These are phyloP conservation scores for Rhimphoctona megacephalus DNA, from an alignment of 2,888 invertebrate species.

Conservation along the genomic window DNA sequence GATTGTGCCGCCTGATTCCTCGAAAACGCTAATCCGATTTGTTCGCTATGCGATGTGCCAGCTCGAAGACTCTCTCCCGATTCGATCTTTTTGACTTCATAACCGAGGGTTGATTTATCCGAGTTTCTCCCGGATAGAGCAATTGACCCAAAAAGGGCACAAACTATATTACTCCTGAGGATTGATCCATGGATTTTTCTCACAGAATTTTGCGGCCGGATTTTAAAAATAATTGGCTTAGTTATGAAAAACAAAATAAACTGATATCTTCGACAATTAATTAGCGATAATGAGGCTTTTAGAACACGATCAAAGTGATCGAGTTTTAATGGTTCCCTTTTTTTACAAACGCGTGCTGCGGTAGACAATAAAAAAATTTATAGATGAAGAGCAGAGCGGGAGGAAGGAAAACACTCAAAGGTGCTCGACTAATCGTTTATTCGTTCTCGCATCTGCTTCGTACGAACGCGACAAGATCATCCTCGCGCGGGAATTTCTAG, in stretches of 20 bases:
- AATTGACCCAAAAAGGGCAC: not conserved
- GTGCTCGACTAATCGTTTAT: slow-evolving; percentile 67
- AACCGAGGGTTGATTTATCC: slow-evolving; percentile 68
- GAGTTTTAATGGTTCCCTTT: not conserved
- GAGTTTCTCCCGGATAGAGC: not conserved
- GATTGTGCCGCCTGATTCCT: slow-evolving; percentile 56
- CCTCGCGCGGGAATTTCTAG: slow-evolving; percentile 41
- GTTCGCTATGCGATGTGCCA: slow-evolving; percentile 47
- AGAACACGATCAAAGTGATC: not conserved
- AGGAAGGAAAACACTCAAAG: slow-evolving; percentile 62
- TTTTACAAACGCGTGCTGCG: not conserved
- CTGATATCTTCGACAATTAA: not conserved
- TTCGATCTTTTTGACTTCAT: slow-evolving; percentile 56
- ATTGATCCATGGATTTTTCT: not conserved
- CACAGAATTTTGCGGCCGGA: not conserved
- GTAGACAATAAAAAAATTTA: not conserved
- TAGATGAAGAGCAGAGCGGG: slow-evolving; percentile 3
- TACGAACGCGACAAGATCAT: slow-evolving; percentile 56
- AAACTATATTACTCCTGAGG: not conserved
- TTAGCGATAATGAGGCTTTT: not conserved
- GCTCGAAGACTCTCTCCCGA: slow-evolving; percentile 25
- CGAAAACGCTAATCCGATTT: slow-evolving; percentile 72
- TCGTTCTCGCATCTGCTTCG: slow-evolving; percentile 64
- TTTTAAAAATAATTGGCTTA: not conserved
- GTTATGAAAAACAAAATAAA: not conserved